Base-by-base conservation (phyloP, 2,113 vertebrate genomes). In the Typhlomys cinereus region DNA sequence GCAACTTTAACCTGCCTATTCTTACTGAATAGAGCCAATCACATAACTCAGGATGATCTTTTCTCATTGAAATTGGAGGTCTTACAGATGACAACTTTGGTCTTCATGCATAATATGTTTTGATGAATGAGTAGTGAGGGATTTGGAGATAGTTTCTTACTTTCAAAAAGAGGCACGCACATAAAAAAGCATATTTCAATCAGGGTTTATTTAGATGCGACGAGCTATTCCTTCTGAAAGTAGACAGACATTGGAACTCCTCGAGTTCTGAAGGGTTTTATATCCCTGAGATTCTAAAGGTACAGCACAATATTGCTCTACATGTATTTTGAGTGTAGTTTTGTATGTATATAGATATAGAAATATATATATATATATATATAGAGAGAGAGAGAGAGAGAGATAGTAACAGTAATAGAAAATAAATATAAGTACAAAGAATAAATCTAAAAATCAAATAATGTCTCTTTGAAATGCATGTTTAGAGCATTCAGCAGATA, bases 401-500 rank as follows among this genome's bases (percentile, higher is more conserved):
- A n/a, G n/a, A n/a, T n/a, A n/a, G n/a, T n/a, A n/a, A n/a, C n/a
- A n/a, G 14, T 50, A 69, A 88, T 46, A 11, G 23, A 69, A 89
- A 87, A 84, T 31, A 78, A 20, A 52, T 83, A 11, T 75, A 85
- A 93, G 14, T 85, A 92, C 89, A 62, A 34, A 23, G 39, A 39
- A 39, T 48, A 73, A 84, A 78, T 66, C 48, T 90, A n/a, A 90
- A 93, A 95, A 78, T 83, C n/a, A 93, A 95, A 73, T 67, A 82
- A 52, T 64, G 71, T 52, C 83, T 92, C 54, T 80, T 82, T 92
- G 39, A 92, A 90, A 79, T 94, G 14, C 20, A 88, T 18, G 64
- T 92, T 17, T 88, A 69, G 23, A 79, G 15, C 4, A 41, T 69
- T 88, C 27, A 64, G 20, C 27, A 94, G 80, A 79, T 0, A 59